Base-by-base conservation (phyloP, 2,888 invertebrate genomes). In the Habroteleia sp. region DNA sequence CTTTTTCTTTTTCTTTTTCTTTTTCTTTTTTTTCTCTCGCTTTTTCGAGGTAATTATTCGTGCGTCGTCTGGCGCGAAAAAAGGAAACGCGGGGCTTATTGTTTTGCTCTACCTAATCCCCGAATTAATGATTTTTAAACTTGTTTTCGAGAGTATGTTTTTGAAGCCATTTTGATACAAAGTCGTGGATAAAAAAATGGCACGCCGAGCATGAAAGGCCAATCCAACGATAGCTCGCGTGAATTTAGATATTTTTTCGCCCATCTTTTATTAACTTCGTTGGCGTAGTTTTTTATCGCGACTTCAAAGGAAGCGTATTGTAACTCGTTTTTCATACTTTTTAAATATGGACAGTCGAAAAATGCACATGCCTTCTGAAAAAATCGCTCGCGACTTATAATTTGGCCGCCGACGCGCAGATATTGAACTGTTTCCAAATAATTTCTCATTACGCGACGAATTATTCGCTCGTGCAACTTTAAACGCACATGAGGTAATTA, bases 251-350 rank as follows among this genome's bases (percentile, higher is more conserved):
- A 48, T 31, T 48, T 31, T 48, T 48, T 20, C 8, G 31, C 31
- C 31, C 10, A 33, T 31, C 29, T 48, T 48, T 50, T 23, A 50
- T 50, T 50, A 50, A 50, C 48, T 50, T 50, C 23, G 13, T 35
- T n/a, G 13, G n/a, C 23, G 48, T 4, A 50, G 10, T 46, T 46
- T 41, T 29, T 46, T 50, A 50, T 50, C 48, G 23, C 33, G 23
- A 46, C 46, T 46, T 46, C 46, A 29, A 46, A 29, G 31, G 46
- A 31, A 46, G 29, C 8, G 16, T 23, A 35, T 20, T 31, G 33
- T 35, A 11, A 50, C 35, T 35, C 35, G 31, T 48, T 48, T 48
- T 48, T 48, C 17, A 29, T 44, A 14, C 44, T 44, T 44, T 44
- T 27, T 44, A 44, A 27, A 42, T 42, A 25, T 25, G 42, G 42